These are phyloP conservation scores for Trichoplusia ni DNA, from an alignment of 1,140 invertebrate species.

Conservation along the genomic window DNA sequence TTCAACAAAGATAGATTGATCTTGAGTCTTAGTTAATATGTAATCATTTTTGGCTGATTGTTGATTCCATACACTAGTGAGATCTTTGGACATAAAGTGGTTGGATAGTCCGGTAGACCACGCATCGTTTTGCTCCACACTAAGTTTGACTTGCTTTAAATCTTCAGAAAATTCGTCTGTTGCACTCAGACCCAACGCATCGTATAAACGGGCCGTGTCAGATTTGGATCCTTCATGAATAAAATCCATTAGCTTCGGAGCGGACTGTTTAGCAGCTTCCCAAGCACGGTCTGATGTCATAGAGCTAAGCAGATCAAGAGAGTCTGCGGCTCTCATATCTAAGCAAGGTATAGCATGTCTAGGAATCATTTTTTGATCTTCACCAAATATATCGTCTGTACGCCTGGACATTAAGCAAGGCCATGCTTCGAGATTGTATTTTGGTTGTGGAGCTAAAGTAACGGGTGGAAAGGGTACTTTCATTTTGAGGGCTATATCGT, in stretches of 20 bases:
- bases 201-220: conserved; percentile 70
- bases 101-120: conserved; percentile 51
- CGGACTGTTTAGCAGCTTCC: conserved; percentile 79
- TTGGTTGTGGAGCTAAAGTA: conserved; percentile 71
- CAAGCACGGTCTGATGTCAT: conserved; percentile 76
- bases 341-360: conserved; percentile 48
- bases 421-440: conserved; percentile 75
- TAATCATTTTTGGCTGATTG: conserved; percentile 41
- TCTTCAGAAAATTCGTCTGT: conserved; percentile 57
- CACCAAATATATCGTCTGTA: conserved; percentile 57
- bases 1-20: conserved; percentile 45
- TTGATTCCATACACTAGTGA: conserved; percentile 56
- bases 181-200: conserved; percentile 64
- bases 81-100: conserved; percentile 46
- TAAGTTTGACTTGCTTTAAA: conserved; percentile 54
- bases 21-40: conserved; percentile 40
- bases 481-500: conserved; percentile 59
- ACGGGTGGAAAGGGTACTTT: conserved; percentile 62
- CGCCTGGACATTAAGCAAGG: conserved; percentile 66
- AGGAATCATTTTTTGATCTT: conserved; percentile 57
- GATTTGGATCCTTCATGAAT: conserved; percentile 74
- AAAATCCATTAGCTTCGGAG: conserved; percentile 76
- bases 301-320: conserved; percentile 64
- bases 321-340: conserved; percentile 56
- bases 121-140: conserved; percentile 45